Base-by-base conservation (phyloP, 1,140 invertebrate genomes). In the Brachionus manjavacas region DNA sequence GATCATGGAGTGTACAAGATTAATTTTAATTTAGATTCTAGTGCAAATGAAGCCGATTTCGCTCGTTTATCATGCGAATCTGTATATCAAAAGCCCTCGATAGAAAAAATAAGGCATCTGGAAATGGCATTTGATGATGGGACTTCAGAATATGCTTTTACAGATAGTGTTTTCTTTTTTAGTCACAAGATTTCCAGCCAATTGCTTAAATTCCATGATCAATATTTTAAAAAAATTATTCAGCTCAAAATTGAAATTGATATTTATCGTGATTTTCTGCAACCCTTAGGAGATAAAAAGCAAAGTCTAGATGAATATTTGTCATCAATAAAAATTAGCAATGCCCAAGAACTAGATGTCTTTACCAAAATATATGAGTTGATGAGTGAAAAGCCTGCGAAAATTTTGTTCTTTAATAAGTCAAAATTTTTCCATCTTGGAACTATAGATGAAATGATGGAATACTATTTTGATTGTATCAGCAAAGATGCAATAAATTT, bases 241-340 rank as follows among this genome's bases (percentile, higher is more conserved):
- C 83, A 85, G 8, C 81, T 87, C 64, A 85, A 84, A 12, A 88
- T 87, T 86, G 91, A 91, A 87, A 88, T 91, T 66, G 90, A 90
- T 87, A 89, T 89, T n/a, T 91, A 91, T 86, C 89, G 90, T 11
- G 90, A 91, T 85, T 91, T 91, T 85, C 84, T 91, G 12, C 90
- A 90, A 84, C 87, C 89, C 4, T 85, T 91, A 4, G 91, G 91
- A 2, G 85, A 85, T 23, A 74, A 84, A 43, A 85, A 6, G 84
- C 84, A 25, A 86, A 86, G 12, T 90, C 89, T 83, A 25, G 6
- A 20, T 4, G 28, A 81, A 20, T 60, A 41, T 20, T 4, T 81
- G 9, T 60, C 31, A 14, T 8, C 31, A 35, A 14, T 41, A 2
- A 81, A 81, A 39, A 12, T 14, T 20, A 7, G 7, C 4, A 60